Base-by-base conservation (phyloP, 2,113 vertebrate genomes). In the Anolis carolinensis region DNA sequence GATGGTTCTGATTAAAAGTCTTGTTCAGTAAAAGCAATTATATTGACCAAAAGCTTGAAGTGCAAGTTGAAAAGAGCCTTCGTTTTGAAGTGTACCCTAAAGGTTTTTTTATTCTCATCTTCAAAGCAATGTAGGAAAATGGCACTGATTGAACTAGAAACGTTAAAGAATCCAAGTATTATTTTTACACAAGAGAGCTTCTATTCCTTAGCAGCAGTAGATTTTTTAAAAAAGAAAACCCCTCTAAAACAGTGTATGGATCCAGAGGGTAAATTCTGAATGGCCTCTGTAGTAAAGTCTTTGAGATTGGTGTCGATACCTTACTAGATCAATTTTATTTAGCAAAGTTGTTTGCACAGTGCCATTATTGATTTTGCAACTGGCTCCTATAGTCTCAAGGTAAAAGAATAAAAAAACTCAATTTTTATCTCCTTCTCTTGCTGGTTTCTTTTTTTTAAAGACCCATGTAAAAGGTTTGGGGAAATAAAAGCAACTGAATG, bases 91-190 rank as follows among this genome's bases (percentile, higher is more conserved):
- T 94, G 86, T 89, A 92, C 93, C 93, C 94, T 94, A 86, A 81
- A 94, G 94, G 94, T 91, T 93, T 95, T 30, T 95, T 91, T 90
- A 93, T 95, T 94, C 88, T 8, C 89, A 87, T 92, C 95, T 95
- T 96, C 95, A 86, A 90, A 95, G 94, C 90, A 92, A 93, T 86
- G 90, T 91, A 91, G 90, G 92, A 95, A 96, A 96, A 94, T 94
- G 94, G 91, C 89, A 93, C 93, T 96, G 77, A 86, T 96, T 96
- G 95, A 96, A 96, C 92, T 95, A 94, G 91, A 94, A 91, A 96
- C 93, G 95, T 95, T 95, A 96, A 96, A 96, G 95, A 94, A 95
- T 94, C 93, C 52, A 86, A 79, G 3, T 73, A 21, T 81, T 80
- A 63, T 86, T 63, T 36, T 36, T 50, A 50, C 85, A 75, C n/a